Base-by-base conservation (phyloP, 2,113 vertebrate species). In the Gymnobelideus leadbeateri region DNA sequence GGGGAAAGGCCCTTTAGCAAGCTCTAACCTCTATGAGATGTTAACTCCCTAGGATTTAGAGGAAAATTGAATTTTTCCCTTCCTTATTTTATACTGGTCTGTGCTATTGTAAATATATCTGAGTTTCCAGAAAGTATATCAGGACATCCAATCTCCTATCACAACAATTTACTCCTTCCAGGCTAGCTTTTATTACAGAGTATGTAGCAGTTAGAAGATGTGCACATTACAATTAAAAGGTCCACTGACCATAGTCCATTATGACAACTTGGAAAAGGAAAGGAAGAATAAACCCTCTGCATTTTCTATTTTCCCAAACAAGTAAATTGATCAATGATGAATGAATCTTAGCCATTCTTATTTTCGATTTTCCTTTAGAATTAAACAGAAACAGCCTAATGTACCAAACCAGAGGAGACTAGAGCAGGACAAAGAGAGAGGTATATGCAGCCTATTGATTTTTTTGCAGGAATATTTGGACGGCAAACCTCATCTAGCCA, bases 351-450 rank as follows among this genome's bases (percentile, higher is more conserved):
- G 95, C 96, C 96, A 96, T 91, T 96, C 96, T 96, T 97, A 68
- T 96, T 96, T 97, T 97, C 31, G 16, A 97, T 98, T 97, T 98
- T 97, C 97, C 95, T n/a, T 96, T 92, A 95, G 96, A 95, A 97
- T 97, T 96, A 96, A 68, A 96, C 10, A 43, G 96, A 93, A 89
- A 90, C 95, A 96, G 91, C 93, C 90, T 95, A 96, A 68, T 57
- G 51, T 43, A 61, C 91, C 96, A 55, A 95, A 91, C 93, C 55
- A 94, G 96, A 77, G 89, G 91, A 55, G 96, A 94, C 90, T 57
- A n/a, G 54, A 94, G 57, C 21, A 57, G 92, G 95, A 93, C 95
- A 91, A 55, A 96, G 93, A 91, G 95, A 95, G 61, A 55, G 53
- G 11, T 53, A 3, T 25, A 52, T 77, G 95, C 91, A 91, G 51